phyloP scores from a whole-genome alignment of 1,140 invertebrate genomes.

The Sipha flava region DNA sequence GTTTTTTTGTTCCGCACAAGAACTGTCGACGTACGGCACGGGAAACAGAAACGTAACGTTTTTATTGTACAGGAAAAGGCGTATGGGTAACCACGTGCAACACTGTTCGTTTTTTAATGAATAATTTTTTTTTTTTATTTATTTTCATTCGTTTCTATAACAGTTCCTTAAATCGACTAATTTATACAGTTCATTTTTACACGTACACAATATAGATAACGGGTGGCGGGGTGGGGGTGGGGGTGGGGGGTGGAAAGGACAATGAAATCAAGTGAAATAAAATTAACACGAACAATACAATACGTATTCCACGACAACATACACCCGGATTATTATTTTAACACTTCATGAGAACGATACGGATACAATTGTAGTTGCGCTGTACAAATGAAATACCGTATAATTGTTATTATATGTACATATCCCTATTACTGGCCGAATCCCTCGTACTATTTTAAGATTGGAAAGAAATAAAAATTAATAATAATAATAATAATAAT shows the following conservation, averaged over 20 bases:
- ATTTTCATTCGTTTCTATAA: not conserved
- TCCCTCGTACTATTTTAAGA: not conserved
- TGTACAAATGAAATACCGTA: not conserved
- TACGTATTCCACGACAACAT: too few species aligned
- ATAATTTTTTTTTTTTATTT: conserved; percentile 7
- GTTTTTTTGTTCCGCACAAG: not conserved
- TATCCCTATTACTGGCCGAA: not conserved
- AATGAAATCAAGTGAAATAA: not conserved
- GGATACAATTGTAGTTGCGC: too few species aligned
- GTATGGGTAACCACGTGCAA: too few species aligned
- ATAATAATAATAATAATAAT: not conserved
- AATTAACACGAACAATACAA: too few species aligned
- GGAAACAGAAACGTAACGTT: too few species aligned
- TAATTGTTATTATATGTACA: not conserved
- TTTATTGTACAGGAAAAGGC: too few species aligned
- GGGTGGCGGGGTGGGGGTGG: too few species aligned
- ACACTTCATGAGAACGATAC: too few species aligned
- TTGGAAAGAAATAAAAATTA: not conserved
- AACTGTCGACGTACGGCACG: too few species aligned
- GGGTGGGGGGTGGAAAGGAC: too few species aligned
- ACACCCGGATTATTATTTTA: too few species aligned
- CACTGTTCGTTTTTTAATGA: too few species aligned
- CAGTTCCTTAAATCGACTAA: not conserved
- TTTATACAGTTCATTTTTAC: not conserved
- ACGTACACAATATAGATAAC: not conserved